Base-by-base conservation (phyloP, 2,113 vertebrate species). In the Istiophorus platypterus region DNA sequence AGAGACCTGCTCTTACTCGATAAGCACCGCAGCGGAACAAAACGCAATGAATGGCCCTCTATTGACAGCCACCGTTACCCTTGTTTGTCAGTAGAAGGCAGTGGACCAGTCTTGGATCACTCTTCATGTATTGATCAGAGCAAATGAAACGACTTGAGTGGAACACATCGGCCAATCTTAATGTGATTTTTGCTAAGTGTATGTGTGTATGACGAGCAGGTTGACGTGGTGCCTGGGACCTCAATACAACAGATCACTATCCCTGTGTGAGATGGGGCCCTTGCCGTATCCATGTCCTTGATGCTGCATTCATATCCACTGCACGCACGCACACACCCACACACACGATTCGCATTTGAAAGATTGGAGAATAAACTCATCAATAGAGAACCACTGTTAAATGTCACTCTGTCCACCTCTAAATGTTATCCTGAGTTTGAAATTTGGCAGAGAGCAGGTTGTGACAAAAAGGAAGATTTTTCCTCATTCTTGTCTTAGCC, bases 41-140 rank as follows among this genome's bases (percentile, higher is more conserved):
- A 82, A 76, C 59, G 69, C n/a, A 47, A 1, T 31, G 75, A 64
- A 17, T 14, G 49, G 64, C 31, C 39, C 66, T 69, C 2, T 76
- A 75, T 76, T 80, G 84, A 78, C 59, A 61, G 68, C 57, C 62
- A 39, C 49, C n/a, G 20, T 15, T 29, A 17, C 34, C 47, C 80
- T 79, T 80, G 80, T 87, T 85, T 81, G 78, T 87, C 80, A 82
- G 72, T 37, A 63, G 73, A 72, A 87, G 57, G 67, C 80, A 81
- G 18, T 67, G 61, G 67, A 86, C 41, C 42, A 24, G 66, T 45
- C 65, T 72, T 52, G 47, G 75, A 78, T 81, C 80, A 65, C 76
- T 79, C 69, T 87, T 75, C 49, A 64, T 58, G 41, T 62, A 87
- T 86, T 13, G 66, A 90, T 91, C 87, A 89, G 76, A 81, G 65